phyloP scores from a whole-genome alignment of 53 echinoderm and acorn worm species.

The Glandiceps talaboti region DNA sequence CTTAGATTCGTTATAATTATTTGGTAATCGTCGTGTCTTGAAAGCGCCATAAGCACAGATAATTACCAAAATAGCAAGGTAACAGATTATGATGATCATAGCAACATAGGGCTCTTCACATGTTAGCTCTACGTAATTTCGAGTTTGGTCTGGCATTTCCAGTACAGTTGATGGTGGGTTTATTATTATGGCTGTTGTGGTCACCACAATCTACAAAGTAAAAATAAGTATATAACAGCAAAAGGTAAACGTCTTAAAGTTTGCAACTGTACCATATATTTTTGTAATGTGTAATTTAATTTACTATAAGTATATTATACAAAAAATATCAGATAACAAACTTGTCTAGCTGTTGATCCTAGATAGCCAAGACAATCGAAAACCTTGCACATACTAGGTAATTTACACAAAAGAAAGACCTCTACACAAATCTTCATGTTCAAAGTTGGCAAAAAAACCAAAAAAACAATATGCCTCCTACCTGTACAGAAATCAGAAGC shows the following conservation, averaged over 20 bases:
- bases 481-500: background rate
- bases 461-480: too few species aligned
- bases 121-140: background rate
- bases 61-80: slow-evolving; percentile 61
- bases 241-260: background rate
- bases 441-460: too few species aligned
- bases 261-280: too few species aligned
- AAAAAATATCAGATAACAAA: too few species aligned
- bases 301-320: too few species aligned
- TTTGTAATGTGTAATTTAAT: too few species aligned
- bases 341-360: too few species aligned
- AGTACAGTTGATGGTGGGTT: background rate
- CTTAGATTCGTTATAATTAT: slow-evolving; percentile 92
- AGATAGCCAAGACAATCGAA: too few species aligned
- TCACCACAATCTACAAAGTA: background rate
- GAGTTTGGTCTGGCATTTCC: background rate
- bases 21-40: slow-evolving; percentile 79
- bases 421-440: too few species aligned
- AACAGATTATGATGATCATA: slow-evolving; percentile 38
- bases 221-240: background rate
- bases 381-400: too few species aligned
- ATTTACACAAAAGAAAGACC: too few species aligned
- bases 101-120: background rate
- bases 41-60: slow-evolving; percentile 82
- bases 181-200: background rate